phyloP scores from a whole-genome alignment of 1,140 invertebrate genomes.

The Eriocheir sinensis region DNA sequence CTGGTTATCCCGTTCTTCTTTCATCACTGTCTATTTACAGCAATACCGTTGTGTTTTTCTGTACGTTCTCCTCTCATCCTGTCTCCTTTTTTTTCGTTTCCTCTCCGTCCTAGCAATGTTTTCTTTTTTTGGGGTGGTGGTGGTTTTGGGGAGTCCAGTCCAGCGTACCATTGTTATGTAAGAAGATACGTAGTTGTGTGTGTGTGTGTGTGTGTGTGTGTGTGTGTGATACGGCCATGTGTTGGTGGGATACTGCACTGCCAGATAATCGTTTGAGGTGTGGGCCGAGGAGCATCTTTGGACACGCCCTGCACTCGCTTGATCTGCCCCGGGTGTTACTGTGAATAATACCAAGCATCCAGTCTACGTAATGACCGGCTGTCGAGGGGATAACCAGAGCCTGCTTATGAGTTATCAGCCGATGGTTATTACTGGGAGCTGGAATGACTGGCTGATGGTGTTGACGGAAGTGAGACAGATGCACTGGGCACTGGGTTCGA shows the following conservation, averaged over 20 bases:
- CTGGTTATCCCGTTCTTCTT: too few relatives aligned
- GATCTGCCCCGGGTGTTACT: background rate
- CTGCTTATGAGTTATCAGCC: background rate
- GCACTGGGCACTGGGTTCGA: background rate
- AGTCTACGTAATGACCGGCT: background rate
- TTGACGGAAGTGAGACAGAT: conserved; percentile 35
- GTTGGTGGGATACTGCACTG: background rate
- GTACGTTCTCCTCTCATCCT: too few relatives aligned
- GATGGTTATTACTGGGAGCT: background rate
- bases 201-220: too few relatives aligned
- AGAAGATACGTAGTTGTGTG: background rate
- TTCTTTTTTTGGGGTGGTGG: too few relatives aligned
- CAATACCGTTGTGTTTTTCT: too few relatives aligned
- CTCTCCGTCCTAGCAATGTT: too few relatives aligned
- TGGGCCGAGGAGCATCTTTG: background rate
- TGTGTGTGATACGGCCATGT: background rate
- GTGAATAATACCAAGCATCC: background rate
- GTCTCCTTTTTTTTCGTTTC: too few relatives aligned
- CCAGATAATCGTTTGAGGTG: background rate
- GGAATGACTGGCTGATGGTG: too few relatives aligned
- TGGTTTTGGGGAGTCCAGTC: background rate
- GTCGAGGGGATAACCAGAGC: background rate
- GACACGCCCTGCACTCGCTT: background rate
- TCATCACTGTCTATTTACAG: too few relatives aligned
- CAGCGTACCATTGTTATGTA: background rate